Conservation (phyloP, 1,140 invertebrate genomes). For the Drosophila lowei region DNA sequence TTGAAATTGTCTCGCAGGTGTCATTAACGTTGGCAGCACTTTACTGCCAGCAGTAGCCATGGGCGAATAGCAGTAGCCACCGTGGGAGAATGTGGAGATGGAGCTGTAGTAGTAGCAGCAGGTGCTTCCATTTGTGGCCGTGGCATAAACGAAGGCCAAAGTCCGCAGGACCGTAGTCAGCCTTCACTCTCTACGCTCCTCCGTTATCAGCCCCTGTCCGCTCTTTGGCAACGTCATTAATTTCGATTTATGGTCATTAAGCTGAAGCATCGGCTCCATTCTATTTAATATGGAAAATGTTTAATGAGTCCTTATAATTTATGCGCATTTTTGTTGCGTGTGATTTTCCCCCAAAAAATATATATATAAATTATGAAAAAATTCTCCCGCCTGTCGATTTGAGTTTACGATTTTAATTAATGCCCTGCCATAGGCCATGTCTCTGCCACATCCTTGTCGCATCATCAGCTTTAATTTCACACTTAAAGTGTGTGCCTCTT, state of each 20-base stretch:
- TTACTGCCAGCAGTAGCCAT: conserved; percentile 19
- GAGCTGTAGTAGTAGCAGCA: conserved; percentile 35
- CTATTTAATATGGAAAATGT: conserved; percentile 62
- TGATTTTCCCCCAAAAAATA: conserved; percentile 14
- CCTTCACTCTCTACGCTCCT: conserved; percentile 1
- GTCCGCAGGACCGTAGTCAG: conserved; percentile 15
- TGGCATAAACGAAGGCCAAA: conserved; percentile 38
- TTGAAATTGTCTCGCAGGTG: conserved; percentile 80
- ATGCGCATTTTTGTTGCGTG: conserved; percentile 54
- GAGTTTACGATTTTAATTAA: conserved; percentile 65
- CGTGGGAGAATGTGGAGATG: neutral
- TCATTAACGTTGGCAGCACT: conserved; percentile 67
- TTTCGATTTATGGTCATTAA: conserved; percentile 81
- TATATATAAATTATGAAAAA: conserved; percentile 35
- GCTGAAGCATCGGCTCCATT: conserved; percentile 52
- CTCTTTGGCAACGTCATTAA: conserved; percentile 68
- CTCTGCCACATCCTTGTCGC: conserved; percentile 8
- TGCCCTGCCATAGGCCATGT: conserved; percentile 29
- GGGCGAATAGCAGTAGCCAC: neutral
- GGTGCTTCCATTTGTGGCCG: conserved; percentile 68
- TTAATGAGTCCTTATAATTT: conserved; percentile 74
- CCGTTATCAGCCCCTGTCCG: conserved; percentile 12
- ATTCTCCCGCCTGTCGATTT: conserved; percentile 54
- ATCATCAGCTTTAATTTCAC: conserved; percentile 56
- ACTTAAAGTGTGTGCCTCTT: conserved; percentile 56